Base-by-base conservation (phyloP, 2,113 vertebrate species). In the Pterophyllum scalare region DNA sequence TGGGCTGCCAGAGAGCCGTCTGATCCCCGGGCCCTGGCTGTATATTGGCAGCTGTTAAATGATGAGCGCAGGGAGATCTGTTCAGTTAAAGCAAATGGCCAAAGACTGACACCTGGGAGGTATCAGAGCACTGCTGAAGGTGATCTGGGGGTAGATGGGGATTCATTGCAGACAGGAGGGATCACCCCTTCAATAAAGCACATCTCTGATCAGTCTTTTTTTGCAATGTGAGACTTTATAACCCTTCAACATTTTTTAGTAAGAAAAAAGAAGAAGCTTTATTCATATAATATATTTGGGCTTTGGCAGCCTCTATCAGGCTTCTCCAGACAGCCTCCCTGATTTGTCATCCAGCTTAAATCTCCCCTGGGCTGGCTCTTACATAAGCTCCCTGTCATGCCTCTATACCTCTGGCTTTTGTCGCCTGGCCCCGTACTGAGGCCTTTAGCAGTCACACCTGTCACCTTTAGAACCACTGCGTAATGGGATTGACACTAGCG, bases 11-110 rank as follows among this genome's bases (percentile, higher is more conserved):
- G 35, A 92, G 88, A 93, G 93, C 90, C 92, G 95, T 96, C 96
- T 96, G 94, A 96, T 96, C 94, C 94, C 89, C 28, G 56, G 87
- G 88, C 56, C 82, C 88, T 79, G 92, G 92, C 95, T 96, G 95
- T 95, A 96, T 96, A 96, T 96, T 96, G 94, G 95, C 95, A 96
- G 95, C 95, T 96, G 95, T 95, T 96, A 95, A 93, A 89, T 87
- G 89, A 61, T 46, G 90, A 94, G 93, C 87, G 84, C 89, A 86
- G 84, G 90, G 90, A 79, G 87, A 88, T 91, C 89, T 89, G 89
- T 84, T 89, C 92, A 91, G 83, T 91, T 89, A 89, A 91, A 93
- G 91, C 96, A 96, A 96, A 96, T 96, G 96, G 96, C 90, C 83
- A 81, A 78, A 88, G 87, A 80, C 88, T 84, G 86, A 95, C 92